Evolutionary conservation across 1,140 invertebrate genomes (phyloP), one percentile per base, ranked within the genome.

Genomic region (Caerostris darwini): DNA sequence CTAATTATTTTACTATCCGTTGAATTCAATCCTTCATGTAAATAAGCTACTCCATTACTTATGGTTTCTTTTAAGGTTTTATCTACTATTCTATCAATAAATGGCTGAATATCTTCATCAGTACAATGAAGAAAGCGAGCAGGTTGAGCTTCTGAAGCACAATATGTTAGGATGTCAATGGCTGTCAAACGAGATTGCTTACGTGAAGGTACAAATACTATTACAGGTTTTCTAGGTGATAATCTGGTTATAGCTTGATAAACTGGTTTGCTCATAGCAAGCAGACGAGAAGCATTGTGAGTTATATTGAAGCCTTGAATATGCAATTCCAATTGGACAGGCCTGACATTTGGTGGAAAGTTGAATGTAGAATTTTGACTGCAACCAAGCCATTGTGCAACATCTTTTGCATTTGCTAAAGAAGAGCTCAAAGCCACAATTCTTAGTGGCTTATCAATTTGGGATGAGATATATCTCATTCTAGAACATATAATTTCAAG

Each of bases 291-390:
- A 3, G 98, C 98, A 96, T 99, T 99, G 96, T 99, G 99, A 0
- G 98, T 99, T 14, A 99, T 98, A 96, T 99, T 99, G 96, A 99
- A 99, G 12, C 99, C 99, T 95, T 98, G 98, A 83, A 99, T 99
- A 95, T 99, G 98, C 54, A 99, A 96, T 96, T 99, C 99, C 7
- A 99, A 96, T 0, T 99, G 98, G 57, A 99, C 97, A 8, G 99
- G 99, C 34, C 99, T 96, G 8, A 99, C 99, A 95, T 98, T 99
- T 0, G 99, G 99, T 96, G 99, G 99, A 96, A 99, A 99, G 96
- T 99, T 99, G 96, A 99, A 99, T 1, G 98, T 99, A 57, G 97
- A 97, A 94, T 98, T 98, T 5, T 98, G 97, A 95, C 97, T 98
- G 95, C 98, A 99, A 19, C 99, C 99, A 3, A 99, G 96, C 99